Evolutionary conservation across 2,113 vertebrate species (phyloP).

Genomic region (Haemorhous mexicanus): DNA sequence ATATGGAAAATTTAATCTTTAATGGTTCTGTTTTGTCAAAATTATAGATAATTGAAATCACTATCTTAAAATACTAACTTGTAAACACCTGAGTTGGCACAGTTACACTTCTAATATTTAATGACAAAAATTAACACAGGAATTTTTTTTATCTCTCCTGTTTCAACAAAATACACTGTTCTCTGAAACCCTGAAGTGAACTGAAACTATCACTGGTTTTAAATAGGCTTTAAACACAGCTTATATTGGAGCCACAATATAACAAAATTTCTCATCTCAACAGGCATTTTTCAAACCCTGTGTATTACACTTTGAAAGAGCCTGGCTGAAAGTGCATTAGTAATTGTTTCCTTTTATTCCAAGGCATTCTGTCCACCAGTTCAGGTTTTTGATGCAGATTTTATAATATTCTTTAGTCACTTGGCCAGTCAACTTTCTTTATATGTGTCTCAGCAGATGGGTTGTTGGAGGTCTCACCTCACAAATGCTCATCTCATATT

Average conservation of each 20-base stretch:
- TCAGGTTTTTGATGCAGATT: not conserved
- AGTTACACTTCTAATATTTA: not conserved
- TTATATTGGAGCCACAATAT: not conserved
- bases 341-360: not conserved
- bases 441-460: conserved; percentile 17
- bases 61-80: not conserved
- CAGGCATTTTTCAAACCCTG: not conserved
- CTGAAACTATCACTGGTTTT: not conserved
- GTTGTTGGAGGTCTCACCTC: conserved; percentile 23
- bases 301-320: not conserved
- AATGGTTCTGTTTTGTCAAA: not conserved
- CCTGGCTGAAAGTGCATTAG: not conserved
- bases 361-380: not conserved
- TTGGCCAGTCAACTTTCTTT: not conserved
- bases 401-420: not conserved
- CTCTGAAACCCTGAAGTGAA: not conserved
- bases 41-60: not conserved
- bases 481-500: not conserved
- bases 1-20: not conserved
- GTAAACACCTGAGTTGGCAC: not conserved
- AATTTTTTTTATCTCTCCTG: not conserved
- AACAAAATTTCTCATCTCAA: not conserved
- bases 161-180: not conserved
- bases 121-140: not conserved
- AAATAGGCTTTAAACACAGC: not conserved